Evolutionary conservation across 2,888 invertebrate species (phyloP), one percentile per base, ranked within the genome.

Genomic region (Frankliniella fusca): DNA sequence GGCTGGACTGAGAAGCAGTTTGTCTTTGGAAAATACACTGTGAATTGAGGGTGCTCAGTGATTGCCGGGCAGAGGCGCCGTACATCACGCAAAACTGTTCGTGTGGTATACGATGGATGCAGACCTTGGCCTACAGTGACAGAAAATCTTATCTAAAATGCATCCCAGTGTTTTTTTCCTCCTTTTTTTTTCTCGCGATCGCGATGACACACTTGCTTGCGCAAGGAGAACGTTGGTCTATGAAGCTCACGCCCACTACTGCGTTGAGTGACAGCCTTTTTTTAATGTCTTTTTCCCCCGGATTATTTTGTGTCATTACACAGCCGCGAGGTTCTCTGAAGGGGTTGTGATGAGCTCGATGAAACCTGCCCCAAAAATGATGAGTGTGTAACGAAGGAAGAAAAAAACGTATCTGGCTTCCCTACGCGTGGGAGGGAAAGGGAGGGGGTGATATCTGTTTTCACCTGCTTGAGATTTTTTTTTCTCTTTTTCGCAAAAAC

Each of bases 281-380:
- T 76, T 27, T 8, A n/a, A n/a, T n/a, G n/a, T n/a, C n/a, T 76
- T 23, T 76, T 23, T 70, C 9, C 3, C 23, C 5, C 70, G 70
- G 70, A 76, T 76, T 76, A 76, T 76, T 76, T 76, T 76, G 70
- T 76, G 70, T 76, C 70, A 76, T 76, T 76, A 76, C 70, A 76
- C 70, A 70, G n/a, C 11, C 20, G 10, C n/a, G 11, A 23, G 70
- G 54, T 9, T 54, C 70, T 23, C 3, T 23, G 65, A 7, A 23
- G 70, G 70, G 27, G 70, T 23, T 27, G 70, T 76, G 70, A 76
- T 76, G 70, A 23, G 27, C 70, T 76, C 70, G 70, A 76, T 27
- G 70, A 23, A 76, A 27, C 70, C n/a, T 20, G 61, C 18, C 38
- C 61, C 15, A 15, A 23, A 76, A 76, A 27, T 76, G 70, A 70